Base-by-base conservation (phyloP, 2,113 vertebrate genomes). In the Gila orcuttii region DNA sequence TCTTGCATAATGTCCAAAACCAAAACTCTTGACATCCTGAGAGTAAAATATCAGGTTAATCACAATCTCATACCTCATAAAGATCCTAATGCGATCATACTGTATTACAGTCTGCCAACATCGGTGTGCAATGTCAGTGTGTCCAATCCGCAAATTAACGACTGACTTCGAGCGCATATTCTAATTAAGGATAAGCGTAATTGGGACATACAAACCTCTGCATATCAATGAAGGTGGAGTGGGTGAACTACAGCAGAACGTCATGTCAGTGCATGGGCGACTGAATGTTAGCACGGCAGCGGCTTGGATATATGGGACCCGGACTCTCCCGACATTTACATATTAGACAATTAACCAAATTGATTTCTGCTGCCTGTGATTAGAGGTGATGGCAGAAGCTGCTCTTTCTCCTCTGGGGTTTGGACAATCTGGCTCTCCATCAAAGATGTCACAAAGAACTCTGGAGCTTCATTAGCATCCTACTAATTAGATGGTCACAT, bases 301-400 rank as follows among this genome's bases (percentile, higher is more conserved):
- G 42, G 23, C 42, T 19, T 25, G 74, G 78, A 87, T 88, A 89
- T 88, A 85, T 77, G 87, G 87, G 86, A 91, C 87, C 80, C 33
- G 21, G 66, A 83, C 89, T 90, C 91, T 92, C 92, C 90, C 90
- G 91, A 93, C 93, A 93, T 94, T 94, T 94, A 92, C 92, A 94
- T 94, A 93, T 95, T 94, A 93, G 93, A 93, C 92, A 94, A 93
- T 94, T 94, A 94, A 93, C 91, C 90, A 92, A 94, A 94, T 93
- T 92, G 93, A 94, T 94, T 94, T 93, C 89, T 89, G 89, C 88
- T 86, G 87, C 88, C 86, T 89, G 50, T 79, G 89, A 90, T 87
- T 84, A 83, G 83, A 86, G 81, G 87, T 87, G 86, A 90, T 47
- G 71, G 87, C 83, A 77, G 79, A 85, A 68, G 59, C 82, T 77